phyloP scores from a whole-genome alignment of 2,113 vertebrate genomes.

The Fukomys damarensis region DNA sequence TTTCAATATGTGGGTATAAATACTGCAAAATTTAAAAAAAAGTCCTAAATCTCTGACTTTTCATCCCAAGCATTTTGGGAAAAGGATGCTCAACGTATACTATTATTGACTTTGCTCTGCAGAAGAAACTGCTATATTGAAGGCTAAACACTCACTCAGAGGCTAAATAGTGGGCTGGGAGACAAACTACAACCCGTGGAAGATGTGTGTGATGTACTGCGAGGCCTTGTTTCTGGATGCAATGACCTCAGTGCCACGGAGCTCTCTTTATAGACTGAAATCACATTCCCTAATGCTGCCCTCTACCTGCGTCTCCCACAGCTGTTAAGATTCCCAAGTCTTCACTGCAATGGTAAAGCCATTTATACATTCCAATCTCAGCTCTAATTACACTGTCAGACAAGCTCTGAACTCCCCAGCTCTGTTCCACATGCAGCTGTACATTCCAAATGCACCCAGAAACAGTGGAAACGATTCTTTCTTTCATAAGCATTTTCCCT shows the following conservation, averaged over 20 bases:
- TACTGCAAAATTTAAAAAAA: neutral
- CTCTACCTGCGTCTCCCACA: neutral
- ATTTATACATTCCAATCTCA: conserved; percentile 56
- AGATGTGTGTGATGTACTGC: neutral
- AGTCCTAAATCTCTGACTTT: neutral
- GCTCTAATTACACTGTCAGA: conserved; percentile 63
- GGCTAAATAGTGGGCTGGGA: neutral
- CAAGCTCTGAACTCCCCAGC: neutral
- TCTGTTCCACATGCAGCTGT: conserved; percentile 35
- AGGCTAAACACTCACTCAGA: neutral
- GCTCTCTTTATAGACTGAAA: neutral
- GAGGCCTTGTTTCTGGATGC: neutral
- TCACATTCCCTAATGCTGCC: neutral
- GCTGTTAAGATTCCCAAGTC: neutral
- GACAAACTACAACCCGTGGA: neutral
- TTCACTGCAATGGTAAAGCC: neutral
- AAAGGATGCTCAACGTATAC: no score
- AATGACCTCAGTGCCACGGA: conserved; percentile 41
- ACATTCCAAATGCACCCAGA: conserved; percentile 4
- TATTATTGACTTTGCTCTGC: neutral
- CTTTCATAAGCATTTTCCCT: neutral
- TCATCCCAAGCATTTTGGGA: neutral
- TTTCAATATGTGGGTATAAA: neutral
- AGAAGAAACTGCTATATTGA: neutral
- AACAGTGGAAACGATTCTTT: neutral